Conservation (phyloP, 2,797 vertebrate species). For the Gymnopithys bicolor region DNA sequence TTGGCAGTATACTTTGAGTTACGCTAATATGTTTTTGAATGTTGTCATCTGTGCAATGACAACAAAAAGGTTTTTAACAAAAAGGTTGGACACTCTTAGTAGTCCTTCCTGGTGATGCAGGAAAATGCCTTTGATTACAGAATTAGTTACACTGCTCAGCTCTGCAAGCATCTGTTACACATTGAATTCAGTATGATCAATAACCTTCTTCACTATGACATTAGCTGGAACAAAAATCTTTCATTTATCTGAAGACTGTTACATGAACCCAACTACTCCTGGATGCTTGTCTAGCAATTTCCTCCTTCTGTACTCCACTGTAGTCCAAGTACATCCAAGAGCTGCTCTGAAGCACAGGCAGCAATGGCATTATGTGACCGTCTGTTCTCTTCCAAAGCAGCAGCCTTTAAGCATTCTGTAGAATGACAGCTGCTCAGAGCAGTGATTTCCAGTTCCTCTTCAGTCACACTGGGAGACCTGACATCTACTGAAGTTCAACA, state of each 20-base stretch:
- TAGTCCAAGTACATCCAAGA: neutral
- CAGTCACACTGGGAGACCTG: neutral
- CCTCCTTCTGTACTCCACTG: neutral
- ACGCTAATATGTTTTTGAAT: neutral
- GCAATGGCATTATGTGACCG: neutral
- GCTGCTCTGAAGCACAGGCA: neutral
- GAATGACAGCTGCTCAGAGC: constrained; percentile 14
- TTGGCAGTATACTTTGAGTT: neutral
- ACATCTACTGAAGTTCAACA: constrained; percentile 28
- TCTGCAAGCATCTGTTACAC: neutral
- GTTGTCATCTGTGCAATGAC: neutral
- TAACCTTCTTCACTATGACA: neutral
- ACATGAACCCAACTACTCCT: neutral
- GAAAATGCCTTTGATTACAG: neutral
- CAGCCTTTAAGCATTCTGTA: neutral
- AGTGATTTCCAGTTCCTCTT: neutral
- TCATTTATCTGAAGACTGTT: neutral
- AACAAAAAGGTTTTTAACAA: neutral
- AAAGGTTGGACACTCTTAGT: neutral
- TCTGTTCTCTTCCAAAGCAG: neutral
- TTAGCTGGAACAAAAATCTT: neutral
- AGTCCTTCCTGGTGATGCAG: neutral
- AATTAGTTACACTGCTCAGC: neutral
- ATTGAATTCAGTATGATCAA: neutral
- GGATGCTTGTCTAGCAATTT: neutral